phyloP scores from a whole-genome alignment of 2,888 invertebrate genomes.

The Spatulosminthurus flaviceps region DNA sequence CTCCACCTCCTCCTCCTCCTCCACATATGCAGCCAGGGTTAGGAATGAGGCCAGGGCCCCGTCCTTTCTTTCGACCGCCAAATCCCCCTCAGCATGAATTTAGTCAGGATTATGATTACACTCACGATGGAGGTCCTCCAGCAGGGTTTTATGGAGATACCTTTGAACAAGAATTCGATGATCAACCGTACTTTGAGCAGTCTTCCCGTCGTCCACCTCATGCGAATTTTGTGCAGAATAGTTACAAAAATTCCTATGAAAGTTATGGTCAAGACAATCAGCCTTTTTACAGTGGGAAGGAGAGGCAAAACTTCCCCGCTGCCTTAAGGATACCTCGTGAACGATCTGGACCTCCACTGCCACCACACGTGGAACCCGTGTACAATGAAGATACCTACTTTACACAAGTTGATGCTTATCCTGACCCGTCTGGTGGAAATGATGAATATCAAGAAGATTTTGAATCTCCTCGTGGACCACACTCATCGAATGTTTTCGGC shows the following conservation, averaged over 20 bases:
- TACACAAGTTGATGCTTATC: not conserved
- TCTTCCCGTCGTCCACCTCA: not conserved
- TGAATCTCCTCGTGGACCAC: not conserved
- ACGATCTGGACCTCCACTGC: not conserved
- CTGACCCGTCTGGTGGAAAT: not conserved
- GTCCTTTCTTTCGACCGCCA: slow-evolving; percentile 15
- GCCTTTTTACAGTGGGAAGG: not conserved
- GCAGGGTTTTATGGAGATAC: slow-evolving; percentile 4
- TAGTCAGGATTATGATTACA: slow-evolving; percentile 19
- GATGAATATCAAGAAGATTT: not conserved
- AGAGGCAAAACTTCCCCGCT: too few species aligned
- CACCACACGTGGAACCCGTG: not conserved
- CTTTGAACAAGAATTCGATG: not conserved
- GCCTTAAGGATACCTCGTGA: not conserved
- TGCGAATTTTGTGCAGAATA: not conserved
- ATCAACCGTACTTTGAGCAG: not conserved
- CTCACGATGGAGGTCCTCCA: not conserved
- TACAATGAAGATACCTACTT: not conserved
- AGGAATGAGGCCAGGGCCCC: slow-evolving; percentile 4
- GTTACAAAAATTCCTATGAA: not conserved
- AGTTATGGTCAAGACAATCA: not conserved
- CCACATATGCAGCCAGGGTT: not conserved
- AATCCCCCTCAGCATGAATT: slow-evolving; percentile 25
- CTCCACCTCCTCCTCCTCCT: not conserved
- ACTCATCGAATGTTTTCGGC: not conserved